Base-by-base conservation (phyloP, 2,113 vertebrate genomes). In the Lagopus muta region DNA sequence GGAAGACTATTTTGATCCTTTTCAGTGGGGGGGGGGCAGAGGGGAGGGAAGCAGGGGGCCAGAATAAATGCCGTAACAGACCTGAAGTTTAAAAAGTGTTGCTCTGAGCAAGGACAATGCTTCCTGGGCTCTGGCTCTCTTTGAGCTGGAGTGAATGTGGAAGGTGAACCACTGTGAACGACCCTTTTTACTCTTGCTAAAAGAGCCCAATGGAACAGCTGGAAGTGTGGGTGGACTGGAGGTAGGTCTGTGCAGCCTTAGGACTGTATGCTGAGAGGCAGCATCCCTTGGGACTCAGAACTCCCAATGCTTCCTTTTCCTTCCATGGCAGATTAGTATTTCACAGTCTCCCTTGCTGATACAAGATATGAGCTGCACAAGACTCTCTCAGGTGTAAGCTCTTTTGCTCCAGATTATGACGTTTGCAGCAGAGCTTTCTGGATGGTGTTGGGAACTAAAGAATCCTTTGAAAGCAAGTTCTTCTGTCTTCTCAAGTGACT, bases 1-100 rank as follows among this genome's bases (percentile, higher is more conserved):
- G 86, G 83, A 87, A 72, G 90, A 91, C 86, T 94, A 92, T 95
- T 95, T 92, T 92, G 90, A 96, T 88, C 88, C n/a, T 47, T 89
- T 92, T 73, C 43, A 24, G 72, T 96, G 21, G 48, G 48, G 88
- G 89, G 72, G 30, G 72, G 86, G 86, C 66, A 84, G 77, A 58
- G 67, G 94, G 94, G 93, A 18, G 94, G 88, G 84, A 70, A 88
- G 81, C 74, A 90, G 42, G 67, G 60, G 79, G 81, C 71, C 85
- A 87, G 55, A 85, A 88, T 62, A 93, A 96, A 96, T 89, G 94
- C 90, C 80, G 75, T 61, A 86, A 81, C 72, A 75, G 87, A 55
- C 52, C 78, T 64, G 84, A 57, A 84, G 81, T 34, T 38, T 52
- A 42, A 40, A 18, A n/a, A 83, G 86, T 19, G 74, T 77, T 76